Conservation (phyloP, 2,888 invertebrate species). For the Bellardia pandia region DNA sequence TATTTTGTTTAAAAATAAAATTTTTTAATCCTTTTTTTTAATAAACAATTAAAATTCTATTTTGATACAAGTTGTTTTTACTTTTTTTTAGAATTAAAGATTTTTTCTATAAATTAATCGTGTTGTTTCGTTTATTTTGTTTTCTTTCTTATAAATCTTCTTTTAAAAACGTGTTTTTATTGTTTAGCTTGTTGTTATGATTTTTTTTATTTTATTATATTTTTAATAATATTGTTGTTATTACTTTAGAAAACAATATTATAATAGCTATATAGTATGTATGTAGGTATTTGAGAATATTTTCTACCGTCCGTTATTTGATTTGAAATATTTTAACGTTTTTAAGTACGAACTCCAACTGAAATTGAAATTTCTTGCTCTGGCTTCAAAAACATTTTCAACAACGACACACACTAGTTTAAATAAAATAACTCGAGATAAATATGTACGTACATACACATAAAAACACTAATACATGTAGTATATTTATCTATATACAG, state of each 20-base stretch:
- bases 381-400: conserved; percentile 66
- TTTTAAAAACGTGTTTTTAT: conserved; percentile 60
- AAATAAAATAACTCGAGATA: conserved; percentile 32
- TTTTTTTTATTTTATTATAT: conserved; percentile 37
- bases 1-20: background rate
- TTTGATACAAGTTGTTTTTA: background rate
- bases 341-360: conserved; percentile 73
- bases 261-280: background rate
- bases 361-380: conserved; percentile 72
- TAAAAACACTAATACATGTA: conserved; percentile 23
- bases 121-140: conserved; percentile 7
- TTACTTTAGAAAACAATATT: conserved; percentile 23
- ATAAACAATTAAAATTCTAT: conserved; percentile 4
- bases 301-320: conserved; percentile 61
- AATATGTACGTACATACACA: background rate
- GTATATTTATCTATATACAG: conserved; percentile 8
- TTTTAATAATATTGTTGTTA: conserved; percentile 44
- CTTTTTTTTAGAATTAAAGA: conserved; percentile 11
- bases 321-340: conserved; percentile 71
- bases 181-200: conserved; percentile 16
- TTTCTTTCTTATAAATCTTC: conserved; percentile 48
- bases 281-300: background rate
- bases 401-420: conserved; percentile 51
- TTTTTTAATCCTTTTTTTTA: conserved; percentile 25
- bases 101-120: conserved; percentile 27